A percentile compares a stretch with the other conserved stretches of the same genome.
Evolutionary conservation across 2,888 invertebrate species (phyloP).

Genomic region (Drosophila neotestacea): DNA sequence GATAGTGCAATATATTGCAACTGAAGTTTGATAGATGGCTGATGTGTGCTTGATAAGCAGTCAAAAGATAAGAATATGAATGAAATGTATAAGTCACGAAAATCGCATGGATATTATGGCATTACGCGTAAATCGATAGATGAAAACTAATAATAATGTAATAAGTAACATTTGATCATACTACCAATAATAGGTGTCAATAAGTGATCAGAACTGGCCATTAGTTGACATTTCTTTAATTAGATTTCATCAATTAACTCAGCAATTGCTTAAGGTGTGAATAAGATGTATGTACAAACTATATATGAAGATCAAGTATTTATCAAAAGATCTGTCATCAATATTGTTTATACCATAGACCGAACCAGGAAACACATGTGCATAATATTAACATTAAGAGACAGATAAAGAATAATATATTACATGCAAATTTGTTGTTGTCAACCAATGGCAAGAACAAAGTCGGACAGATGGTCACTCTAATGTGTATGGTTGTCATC

Average conservation of each 20-base stretch:
- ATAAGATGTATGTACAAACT: neutral
- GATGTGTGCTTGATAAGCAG: conserved; percentile 5
- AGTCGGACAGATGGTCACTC: neutral
- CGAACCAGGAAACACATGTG: conserved; percentile 4
- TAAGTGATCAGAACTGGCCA: neutral
- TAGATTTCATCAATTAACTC: neutral
- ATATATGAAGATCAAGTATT: neutral
- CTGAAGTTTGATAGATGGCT: conserved; percentile 16
- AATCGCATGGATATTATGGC: neutral
- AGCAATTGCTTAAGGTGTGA: neutral
- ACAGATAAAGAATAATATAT: neutral
- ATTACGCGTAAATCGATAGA: conserved; percentile 2
- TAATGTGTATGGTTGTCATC: neutral
- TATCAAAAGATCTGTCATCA: conserved; percentile 4
- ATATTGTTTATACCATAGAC: neutral
- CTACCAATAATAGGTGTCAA: neutral
- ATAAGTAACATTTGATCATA: neutral
- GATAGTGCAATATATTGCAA: conserved; percentile 15
- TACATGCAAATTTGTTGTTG: neutral
- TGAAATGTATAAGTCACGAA: conserved; percentile 4
- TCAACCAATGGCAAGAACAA: neutral
- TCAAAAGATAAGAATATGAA: conserved; percentile 3
- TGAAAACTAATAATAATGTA: neutral
- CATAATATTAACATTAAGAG: neutral
- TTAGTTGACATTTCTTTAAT: neutral